Percentiles rank a stretch among this genome's conserved stretches.
Evolutionary conservation across 2,113 vertebrate genomes (phyloP).

Genomic region (Alexandromys fortis): DNA sequence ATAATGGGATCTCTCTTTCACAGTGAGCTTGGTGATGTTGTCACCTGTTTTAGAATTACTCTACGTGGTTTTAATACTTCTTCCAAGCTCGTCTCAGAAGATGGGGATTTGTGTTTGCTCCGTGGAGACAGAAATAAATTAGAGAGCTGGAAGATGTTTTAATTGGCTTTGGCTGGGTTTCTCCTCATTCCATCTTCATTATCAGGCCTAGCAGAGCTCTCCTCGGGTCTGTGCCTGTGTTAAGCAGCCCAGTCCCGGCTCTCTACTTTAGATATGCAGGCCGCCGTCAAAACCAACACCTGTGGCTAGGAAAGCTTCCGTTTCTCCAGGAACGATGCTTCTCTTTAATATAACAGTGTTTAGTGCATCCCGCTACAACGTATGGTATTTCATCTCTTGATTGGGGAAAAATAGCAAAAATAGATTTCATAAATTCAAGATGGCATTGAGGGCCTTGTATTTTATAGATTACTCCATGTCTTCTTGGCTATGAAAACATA

Average conservation of each 20-base stretch:
- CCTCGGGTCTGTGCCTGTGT: neutral
- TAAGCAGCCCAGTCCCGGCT: neutral
- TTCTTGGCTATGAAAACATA: neutral
- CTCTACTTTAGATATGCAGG: neutral
- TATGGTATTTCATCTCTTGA: constrained; percentile 10
- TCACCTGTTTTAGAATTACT: neutral
- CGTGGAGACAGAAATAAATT: constrained; percentile 9
- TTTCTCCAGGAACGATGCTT: neutral
- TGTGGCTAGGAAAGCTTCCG: neutral
- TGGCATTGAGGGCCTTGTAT: neutral
- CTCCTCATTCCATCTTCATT: neutral
- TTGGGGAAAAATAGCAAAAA: neutral
- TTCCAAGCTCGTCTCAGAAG: neutral
- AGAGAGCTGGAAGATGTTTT: neutral
- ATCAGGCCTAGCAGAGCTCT: neutral
- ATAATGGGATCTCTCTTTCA: neutral
- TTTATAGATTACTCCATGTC: neutral
- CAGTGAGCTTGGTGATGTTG: neutral
- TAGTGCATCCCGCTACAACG: neutral
- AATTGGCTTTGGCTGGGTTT: neutral
- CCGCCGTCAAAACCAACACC: neutral
- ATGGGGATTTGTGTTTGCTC: neutral
- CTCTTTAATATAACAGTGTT: neutral
- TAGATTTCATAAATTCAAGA: neutral
- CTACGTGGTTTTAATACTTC: neutral